Conservation (phyloP, 2,888 invertebrate species). For the Lordiphosa andalusiaca region DNA sequence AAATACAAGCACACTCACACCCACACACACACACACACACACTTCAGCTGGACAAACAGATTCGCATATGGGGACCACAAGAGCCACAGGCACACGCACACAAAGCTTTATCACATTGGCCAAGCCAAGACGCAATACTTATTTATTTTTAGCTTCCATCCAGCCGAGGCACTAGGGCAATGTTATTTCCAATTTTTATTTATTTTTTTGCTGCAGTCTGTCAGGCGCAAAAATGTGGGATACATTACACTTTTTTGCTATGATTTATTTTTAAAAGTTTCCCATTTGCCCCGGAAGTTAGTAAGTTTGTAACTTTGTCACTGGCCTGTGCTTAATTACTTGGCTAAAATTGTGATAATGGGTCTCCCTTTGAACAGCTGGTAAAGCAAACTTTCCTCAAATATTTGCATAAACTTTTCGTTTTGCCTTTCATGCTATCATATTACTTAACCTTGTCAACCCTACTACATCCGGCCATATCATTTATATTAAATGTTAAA, state of each 20-base stretch:
- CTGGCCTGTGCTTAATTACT: no score
- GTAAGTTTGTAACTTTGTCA: slow-evolving; percentile 1
- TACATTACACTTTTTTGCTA: no score
- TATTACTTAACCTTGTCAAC: slow-evolving; percentile 27
- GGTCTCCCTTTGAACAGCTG: not conserved
- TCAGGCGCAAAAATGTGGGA: no score
- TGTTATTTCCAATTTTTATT: slow-evolving; percentile 3
- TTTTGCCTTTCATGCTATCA: slow-evolving; percentile 42
- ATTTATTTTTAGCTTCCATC: slow-evolving; percentile 43
- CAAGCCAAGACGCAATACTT: slow-evolving; percentile 44
- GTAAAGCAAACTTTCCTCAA: slow-evolving; percentile 42
- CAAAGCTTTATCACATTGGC: slow-evolving; percentile 59
- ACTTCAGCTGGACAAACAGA: slow-evolving; percentile 36
- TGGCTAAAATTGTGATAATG: no score
- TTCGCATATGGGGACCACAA: slow-evolving; percentile 32
- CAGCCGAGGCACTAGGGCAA: slow-evolving; percentile 26
- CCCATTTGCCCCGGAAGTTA: not conserved
- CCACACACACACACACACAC: not conserved
- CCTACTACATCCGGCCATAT: slow-evolving; percentile 3
- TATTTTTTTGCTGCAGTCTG: not conserved
- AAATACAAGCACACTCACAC: slow-evolving; percentile 55
- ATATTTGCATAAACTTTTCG: slow-evolving; percentile 49
- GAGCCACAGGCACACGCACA: slow-evolving; percentile 44
- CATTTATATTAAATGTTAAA: slow-evolving; percentile 17
- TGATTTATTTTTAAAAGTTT: slow-evolving; percentile 18